Base-by-base conservation (phyloP, 2,797 vertebrate genomes). In the Galagoides demidoff region DNA sequence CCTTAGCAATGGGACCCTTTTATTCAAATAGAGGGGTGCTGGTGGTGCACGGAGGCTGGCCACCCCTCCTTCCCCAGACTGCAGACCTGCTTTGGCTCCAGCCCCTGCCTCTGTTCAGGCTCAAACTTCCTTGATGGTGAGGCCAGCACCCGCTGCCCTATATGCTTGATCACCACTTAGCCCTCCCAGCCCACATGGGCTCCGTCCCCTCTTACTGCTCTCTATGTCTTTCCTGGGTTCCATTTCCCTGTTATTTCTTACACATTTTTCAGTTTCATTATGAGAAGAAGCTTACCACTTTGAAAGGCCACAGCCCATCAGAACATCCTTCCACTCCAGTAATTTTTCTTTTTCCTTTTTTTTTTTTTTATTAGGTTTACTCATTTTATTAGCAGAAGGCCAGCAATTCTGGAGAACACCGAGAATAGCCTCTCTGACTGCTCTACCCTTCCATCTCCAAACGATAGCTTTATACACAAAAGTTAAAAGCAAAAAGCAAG, bases 231-330 rank as follows among this genome's bases (percentile, higher is more conserved):
- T 70, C 34, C 0, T 29, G 3, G 19, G 19, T 19, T 87, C 61
- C 61, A 4, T 29, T 73, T 68, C 66, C 71, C 31, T 85, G 5
- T 34, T 31, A 0, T 74, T 90, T 73, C 55, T 88, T 55, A 25
- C 11, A 27, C 0, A 25, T 14, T 49, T 86, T 68, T 63, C 9
- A 14, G 4, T n/a, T 37, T 90, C 66, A 29, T 64, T 86, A 37
- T 17, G 43, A 77, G 39, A 77, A 79, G 61, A 76, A 89, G 37
- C 22, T 1, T 7, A 79, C 5, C 16, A 19, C 23, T 52, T n/a
- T 78, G 70, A 81, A 85, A 92, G 23, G 52, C 29, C 25, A 61
- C 31, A 93, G 34, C 55, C 49, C 78, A 29, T 90, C 43, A 68
- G 29, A 87, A 73, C 10, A 43, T 84, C 81, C 22, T 31, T 94